Percentiles rank a stretch among this genome's conserved stretches.
phyloP scores from a whole-genome alignment of 2,797 vertebrate genomes.

The Halcyon leucocephala region DNA sequence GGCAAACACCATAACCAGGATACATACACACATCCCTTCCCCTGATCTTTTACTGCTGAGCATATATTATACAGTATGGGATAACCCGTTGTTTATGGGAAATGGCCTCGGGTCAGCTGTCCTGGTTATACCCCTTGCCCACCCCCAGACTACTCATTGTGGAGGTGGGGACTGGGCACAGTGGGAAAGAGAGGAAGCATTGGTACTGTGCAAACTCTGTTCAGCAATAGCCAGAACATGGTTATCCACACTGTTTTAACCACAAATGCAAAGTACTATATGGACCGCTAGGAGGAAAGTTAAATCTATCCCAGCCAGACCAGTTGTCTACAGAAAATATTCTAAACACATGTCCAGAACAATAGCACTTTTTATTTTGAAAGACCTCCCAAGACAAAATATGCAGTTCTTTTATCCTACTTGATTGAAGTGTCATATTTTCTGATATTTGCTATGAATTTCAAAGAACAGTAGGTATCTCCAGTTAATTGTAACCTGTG shows the following conservation, averaged over 20 bases:
- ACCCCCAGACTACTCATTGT: neutral
- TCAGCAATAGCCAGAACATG: neutral
- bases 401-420: neutral
- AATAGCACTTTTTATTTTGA: neutral
- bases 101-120: neutral
- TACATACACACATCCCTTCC: no score
- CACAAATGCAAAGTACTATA: neutral
- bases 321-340: neutral
- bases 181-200: neutral
- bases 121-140: neutral
- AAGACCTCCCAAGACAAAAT: neutral
- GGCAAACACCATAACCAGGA: neutral
- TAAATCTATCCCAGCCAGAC: neutral
- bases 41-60: neutral
- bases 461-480: neutral
- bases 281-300: neutral
- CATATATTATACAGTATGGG: fast-evolving
- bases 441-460: neutral
- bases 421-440: neutral
- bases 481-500: neutral
- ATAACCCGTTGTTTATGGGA: neutral
- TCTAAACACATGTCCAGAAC: neutral
- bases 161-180: no score
- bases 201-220: no score
- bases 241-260: neutral